phyloP scores from a whole-genome alignment of 1,140 invertebrate genomes.

The Nephila pilipes region DNA sequence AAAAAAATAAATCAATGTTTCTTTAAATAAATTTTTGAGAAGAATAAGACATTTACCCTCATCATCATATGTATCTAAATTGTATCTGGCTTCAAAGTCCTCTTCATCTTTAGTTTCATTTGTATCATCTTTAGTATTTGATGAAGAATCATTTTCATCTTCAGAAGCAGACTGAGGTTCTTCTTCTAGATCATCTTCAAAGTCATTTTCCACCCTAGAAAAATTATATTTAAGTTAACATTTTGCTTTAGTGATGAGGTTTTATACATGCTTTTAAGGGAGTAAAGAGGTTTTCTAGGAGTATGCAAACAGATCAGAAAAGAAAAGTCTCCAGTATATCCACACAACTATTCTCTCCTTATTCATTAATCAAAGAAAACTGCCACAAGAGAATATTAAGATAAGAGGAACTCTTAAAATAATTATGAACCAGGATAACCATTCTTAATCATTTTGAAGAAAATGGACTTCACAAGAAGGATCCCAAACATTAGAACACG shows the following conservation, averaged over 20 bases:
- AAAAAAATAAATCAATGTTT: no score
- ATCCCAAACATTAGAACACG: no score
- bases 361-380: no score
- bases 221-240: neutral
- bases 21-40: no score
- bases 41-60: conserved; percentile 62
- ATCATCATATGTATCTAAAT: conserved; percentile 81
- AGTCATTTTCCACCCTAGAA: neutral
- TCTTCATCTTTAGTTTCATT: conserved; percentile 77
- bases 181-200: neutral
- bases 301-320: neutral
- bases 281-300: neutral
- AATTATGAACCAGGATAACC: no score
- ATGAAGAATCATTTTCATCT: neutral
- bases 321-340: neutral
- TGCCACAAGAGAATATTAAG: no score
- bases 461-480: no score
- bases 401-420: no score
- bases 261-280: neutral
- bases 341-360: neutral
- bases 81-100: conserved; percentile 83
- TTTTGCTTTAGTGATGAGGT: neutral
- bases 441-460: no score
- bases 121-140: neutral
- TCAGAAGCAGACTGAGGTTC: no score